Base-by-base conservation (phyloP, 2,888 invertebrate genomes). In the Rapana venosa region DNA sequence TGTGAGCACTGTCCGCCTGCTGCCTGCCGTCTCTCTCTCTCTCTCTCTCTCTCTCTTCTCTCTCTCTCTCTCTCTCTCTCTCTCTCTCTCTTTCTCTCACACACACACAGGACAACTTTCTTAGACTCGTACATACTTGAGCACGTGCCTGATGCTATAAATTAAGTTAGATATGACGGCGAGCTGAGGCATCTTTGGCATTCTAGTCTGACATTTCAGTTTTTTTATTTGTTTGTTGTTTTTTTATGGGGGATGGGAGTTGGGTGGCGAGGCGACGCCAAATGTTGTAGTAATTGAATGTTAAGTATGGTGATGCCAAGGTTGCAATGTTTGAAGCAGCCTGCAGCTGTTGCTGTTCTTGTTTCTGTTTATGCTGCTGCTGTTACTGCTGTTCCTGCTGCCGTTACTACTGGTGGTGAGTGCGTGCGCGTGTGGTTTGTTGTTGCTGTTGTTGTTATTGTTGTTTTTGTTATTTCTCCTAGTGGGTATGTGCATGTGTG, bases 41-140 rank as follows among this genome's bases (percentile, higher is more conserved):
- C 8, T 79, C 35, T 79, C 79, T 79, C 35, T 79, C 79, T 79
- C 79, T 79, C 79, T 35, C 35, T 79, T 35, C 79, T 79, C 79
- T 35, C 35, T 79, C 79, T 79, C 79, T 79, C 79, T 79, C 79
- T 79, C 79, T 79, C 79, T 79, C 79, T 79, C 79, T 79, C 79
- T 79, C 79, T 79, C 79, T 74, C 74, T 74, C 74, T 74, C 74
- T 74, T n/a, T 74, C 74, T 74, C 74, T 74, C 74, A 5, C n/a
- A 20, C n/a, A 1, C 22, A n/a, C 74, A 11, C 74, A 22, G n/a
- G n/a, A 6, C n/a, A 11, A 13, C n/a, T 11, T 26, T 11, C n/a
- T 11, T n/a, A n/a, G 11, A 22, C n/a, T 11, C n/a, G 30, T 26
- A 8, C n/a, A 22, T 30, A 22, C n/a, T 30, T 30, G 11, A 11